phyloP scores from a whole-genome alignment of 2,888 invertebrate species.

The Diaperis boleti region DNA sequence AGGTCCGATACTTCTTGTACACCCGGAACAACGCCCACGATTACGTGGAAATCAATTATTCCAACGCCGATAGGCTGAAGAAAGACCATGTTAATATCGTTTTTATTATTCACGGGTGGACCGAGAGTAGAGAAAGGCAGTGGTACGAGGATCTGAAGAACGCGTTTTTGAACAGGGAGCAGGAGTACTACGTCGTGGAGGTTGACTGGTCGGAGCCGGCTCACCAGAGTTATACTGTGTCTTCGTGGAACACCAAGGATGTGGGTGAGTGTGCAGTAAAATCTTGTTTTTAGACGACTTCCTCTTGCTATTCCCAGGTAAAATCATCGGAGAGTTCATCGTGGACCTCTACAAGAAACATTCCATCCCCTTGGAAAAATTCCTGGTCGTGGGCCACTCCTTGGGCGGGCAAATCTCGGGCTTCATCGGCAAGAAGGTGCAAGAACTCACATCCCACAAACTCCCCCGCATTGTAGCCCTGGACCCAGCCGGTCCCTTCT shows the following conservation, averaged over 20 bases:
- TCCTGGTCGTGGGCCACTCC: slow-evolving; percentile 57
- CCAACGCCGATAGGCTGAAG: slow-evolving; percentile 43
- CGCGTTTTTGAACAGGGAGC: slow-evolving; percentile 50
- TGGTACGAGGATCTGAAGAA: slow-evolving; percentile 56
- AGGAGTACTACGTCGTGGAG: slow-evolving; percentile 49
- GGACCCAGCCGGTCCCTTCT: slow-evolving; percentile 58
- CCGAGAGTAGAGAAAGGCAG: slow-evolving; percentile 46
- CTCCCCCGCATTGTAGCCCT: slow-evolving; percentile 54
- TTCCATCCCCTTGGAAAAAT: slow-evolving; percentile 48
- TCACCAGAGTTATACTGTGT: slow-evolving; percentile 51
- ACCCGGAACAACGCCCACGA: slow-evolving; percentile 47
- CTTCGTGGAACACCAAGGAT: slow-evolving; percentile 55
- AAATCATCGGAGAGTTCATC: slow-evolving; percentile 51
- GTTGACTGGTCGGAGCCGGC: slow-evolving; percentile 57
- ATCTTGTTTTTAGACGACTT: too few relatives aligned
- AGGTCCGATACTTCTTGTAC: slow-evolving; percentile 51
- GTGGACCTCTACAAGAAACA: slow-evolving; percentile 50
- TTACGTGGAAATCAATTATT: slow-evolving; percentile 45
- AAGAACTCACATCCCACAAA: slow-evolving; percentile 47
- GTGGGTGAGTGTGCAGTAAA: slow-evolving; percentile 54
- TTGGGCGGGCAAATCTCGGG: slow-evolving; percentile 56
- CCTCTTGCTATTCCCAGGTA: slow-evolving; percentile 47
- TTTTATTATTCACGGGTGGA: slow-evolving; percentile 57
- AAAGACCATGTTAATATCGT: slow-evolving; percentile 46
- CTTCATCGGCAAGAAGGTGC: slow-evolving; percentile 54